These are phyloP conservation scores for Artemisiospiza belli DNA, from an alignment of 2,113 vertebrate genomes.

Conservation along the genomic window DNA sequence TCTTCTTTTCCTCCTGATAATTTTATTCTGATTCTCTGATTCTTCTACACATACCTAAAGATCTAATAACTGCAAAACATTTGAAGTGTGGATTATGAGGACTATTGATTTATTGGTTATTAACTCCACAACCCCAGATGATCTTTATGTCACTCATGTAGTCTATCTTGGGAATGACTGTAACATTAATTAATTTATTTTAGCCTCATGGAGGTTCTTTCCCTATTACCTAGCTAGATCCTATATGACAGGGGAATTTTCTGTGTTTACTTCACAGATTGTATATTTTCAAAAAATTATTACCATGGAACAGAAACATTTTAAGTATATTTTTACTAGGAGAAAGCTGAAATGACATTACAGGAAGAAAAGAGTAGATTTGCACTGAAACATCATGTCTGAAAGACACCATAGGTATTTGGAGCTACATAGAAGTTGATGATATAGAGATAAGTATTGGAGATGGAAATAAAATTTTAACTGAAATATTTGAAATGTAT, in stretches of 20 bases:
- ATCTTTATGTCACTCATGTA: not conserved
- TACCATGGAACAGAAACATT: not conserved
- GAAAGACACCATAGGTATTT: not conserved
- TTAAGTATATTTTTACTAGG: not conserved
- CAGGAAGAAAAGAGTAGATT: not conserved
- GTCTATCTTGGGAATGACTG: not conserved
- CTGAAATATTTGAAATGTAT: not conserved
- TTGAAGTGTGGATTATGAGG: not conserved
- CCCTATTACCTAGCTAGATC: not conserved
- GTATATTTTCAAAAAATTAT: not conserved
- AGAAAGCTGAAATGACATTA: not conserved
- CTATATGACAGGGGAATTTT: not conserved
- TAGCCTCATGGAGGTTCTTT: not conserved
- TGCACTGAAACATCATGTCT: not conserved
- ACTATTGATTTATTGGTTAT: not conserved
- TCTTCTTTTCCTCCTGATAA: not conserved
- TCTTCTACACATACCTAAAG: not conserved
- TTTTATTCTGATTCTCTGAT: not conserved
- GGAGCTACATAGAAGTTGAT: not conserved
- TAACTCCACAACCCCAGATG: not conserved
- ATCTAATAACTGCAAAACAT: not conserved
- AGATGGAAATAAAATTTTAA: not conserved
- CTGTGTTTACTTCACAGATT: not conserved
- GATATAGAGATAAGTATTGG: not conserved
- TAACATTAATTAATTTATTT: not conserved